A percentile compares a stretch with the other conserved stretches of the same genome.
Evolutionary conservation across 2,113 vertebrate genomes (phyloP).

Genomic region (Oncorhynchus nerka): DNA sequence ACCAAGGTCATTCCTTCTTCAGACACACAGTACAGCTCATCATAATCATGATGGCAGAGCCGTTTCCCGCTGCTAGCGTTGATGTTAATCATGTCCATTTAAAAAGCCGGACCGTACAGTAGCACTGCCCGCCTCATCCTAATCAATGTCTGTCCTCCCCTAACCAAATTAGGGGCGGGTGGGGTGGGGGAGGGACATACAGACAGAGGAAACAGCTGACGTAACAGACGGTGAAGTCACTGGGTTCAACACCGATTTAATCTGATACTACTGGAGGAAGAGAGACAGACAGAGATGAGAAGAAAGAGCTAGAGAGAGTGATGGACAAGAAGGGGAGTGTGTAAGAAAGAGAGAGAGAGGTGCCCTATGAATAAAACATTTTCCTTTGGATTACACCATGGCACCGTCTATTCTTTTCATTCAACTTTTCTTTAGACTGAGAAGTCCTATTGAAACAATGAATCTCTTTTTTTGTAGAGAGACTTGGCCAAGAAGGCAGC

Average conservation of each 20-base stretch:
- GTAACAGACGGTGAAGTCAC: slow-evolving; percentile 59
- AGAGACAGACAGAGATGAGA: not conserved
- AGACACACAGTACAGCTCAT: slow-evolving; percentile 9
- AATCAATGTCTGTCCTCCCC: slow-evolving; percentile 52
- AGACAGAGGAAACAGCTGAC: slow-evolving; percentile 67
- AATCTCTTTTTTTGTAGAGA: not conserved
- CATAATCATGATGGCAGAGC: slow-evolving; percentile 14
- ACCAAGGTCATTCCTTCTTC: slow-evolving; percentile 23
- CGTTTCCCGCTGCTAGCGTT: slow-evolving; percentile 2
- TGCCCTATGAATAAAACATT: slow-evolving; percentile 5
- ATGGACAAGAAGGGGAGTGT: too few species aligned
- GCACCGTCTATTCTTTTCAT: not conserved
- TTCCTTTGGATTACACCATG: not conserved
- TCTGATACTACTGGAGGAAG: slow-evolving; percentile 17
- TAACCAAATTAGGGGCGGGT: slow-evolving; percentile 59
- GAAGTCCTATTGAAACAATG: not conserved
- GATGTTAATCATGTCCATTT: slow-evolving; percentile 38
- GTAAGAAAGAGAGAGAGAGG: not conserved
- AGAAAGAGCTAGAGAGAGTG: too few species aligned
- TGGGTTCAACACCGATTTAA: slow-evolving; percentile 41
- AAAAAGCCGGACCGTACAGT: slow-evolving; percentile 5
- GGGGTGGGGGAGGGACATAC: slow-evolving; percentile 49
- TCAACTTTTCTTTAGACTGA: not conserved
- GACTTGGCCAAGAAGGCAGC: too few species aligned
- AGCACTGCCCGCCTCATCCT: slow-evolving; percentile 29